A percentile compares a stretch with the other conserved stretches of the same genome.
Conservation (phyloP, 2,797 vertebrate genomes). For the Channa striata region DNA sequence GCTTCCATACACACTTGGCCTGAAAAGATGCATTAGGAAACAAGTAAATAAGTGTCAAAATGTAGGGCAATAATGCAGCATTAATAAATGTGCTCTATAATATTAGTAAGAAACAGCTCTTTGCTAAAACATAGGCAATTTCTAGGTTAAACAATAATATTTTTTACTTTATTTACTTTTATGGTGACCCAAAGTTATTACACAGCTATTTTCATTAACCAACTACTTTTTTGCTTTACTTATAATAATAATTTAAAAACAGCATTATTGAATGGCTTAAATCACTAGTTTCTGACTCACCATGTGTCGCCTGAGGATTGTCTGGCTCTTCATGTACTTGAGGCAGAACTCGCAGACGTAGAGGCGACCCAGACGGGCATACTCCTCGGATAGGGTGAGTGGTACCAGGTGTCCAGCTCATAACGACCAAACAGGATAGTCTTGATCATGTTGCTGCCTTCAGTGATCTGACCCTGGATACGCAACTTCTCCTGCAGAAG, state of each 20-base stretch:
- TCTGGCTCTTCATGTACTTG: conserved; percentile 99
- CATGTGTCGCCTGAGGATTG: conserved; percentile 96
- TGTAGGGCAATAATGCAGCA: not conserved
- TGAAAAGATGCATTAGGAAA: conserved; percentile 59
- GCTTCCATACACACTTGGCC: conserved; percentile 99
- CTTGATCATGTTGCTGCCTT: conserved; percentile 98
- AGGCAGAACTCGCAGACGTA: conserved; percentile 99
- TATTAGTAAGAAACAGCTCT: not conserved
- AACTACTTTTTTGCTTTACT: too few species aligned
- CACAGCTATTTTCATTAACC: too few species aligned
- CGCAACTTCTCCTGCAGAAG: conserved; percentile 93
- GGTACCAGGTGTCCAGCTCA: conserved; percentile 98
- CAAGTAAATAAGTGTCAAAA: not conserved
- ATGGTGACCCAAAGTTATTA: too few species aligned
- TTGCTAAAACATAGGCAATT: too few species aligned
- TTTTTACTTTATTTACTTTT: too few species aligned
- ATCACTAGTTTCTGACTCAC: conserved; percentile 70
- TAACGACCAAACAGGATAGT: conserved; percentile 96
- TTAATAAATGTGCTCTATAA: not conserved
- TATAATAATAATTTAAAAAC: too few species aligned
- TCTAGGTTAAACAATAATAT: too few species aligned
- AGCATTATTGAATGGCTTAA: not conserved
- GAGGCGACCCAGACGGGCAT: conserved; percentile 93
- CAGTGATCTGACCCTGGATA: conserved; percentile 95
- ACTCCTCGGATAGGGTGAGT: conserved; percentile 99